These are phyloP conservation scores for Nephrotoma appendiculata DNA, from an alignment of 2,888 invertebrate species.

Conservation along the genomic window DNA sequence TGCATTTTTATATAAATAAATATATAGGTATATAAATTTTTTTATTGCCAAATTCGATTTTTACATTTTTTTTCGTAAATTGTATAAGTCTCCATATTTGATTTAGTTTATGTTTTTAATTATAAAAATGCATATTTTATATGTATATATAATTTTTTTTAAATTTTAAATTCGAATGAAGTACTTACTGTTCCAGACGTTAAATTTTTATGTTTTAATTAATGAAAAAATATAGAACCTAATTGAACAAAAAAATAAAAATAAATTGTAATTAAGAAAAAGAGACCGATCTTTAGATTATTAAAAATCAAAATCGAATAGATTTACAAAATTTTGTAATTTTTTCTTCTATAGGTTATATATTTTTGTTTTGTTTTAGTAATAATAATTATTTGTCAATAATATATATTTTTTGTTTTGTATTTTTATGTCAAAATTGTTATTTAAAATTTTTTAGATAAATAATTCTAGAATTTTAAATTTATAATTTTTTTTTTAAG, in stretches of 20 bases:
- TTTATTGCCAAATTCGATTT: not conserved
- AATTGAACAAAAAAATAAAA: not conserved
- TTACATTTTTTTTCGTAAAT: not conserved
- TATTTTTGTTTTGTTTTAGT: not conserved
- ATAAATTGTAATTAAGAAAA: not conserved
- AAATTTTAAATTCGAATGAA: not conserved
- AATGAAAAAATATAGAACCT: not conserved
- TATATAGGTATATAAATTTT: not conserved
- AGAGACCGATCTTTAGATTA: not conserved
- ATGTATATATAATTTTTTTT: not conserved
- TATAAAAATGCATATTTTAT: not conserved
- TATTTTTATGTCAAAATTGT: not conserved
- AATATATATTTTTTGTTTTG: not conserved
- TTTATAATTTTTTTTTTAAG: not conserved
- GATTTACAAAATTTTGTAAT: not conserved
- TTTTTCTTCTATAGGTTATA: not conserved
- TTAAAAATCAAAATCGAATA: not conserved
- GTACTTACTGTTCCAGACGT: not conserved
- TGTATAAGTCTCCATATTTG: not conserved
- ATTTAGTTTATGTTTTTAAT: not conserved
- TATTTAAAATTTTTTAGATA: not conserved
- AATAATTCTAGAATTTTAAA: not conserved
- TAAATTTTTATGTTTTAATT: not conserved
- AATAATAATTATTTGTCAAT: constrained; percentile 1
- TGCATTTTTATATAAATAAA: not conserved